Evolutionary conservation across 2,113 vertebrate species (phyloP).

Genomic region (Dryoscopus gambensis): DNA sequence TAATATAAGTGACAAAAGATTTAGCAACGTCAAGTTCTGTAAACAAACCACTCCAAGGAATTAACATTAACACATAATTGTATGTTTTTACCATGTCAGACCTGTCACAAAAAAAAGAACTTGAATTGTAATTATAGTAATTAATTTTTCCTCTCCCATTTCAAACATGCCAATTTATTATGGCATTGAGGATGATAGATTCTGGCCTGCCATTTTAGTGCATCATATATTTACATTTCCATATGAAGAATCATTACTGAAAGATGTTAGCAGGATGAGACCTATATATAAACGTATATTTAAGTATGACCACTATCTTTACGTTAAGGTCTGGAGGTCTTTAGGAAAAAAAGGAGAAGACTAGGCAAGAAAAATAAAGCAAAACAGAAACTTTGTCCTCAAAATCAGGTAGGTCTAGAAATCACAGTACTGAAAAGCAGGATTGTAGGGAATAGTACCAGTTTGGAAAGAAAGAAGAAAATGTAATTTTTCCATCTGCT

Average conservation of each 20-base stretch:
- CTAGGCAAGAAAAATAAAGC: neutral
- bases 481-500: neutral
- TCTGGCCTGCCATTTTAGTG: constrained; percentile 10
- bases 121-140: constrained; percentile 39
- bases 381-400: neutral
- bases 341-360: neutral
- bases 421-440: neutral
- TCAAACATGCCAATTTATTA: constrained; percentile 37
- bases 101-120: constrained; percentile 27
- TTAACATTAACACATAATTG: constrained; percentile 54
- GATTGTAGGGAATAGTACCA: neutral
- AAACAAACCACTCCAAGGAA: constrained; percentile 36
- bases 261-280: neutral
- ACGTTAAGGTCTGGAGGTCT: neutral
- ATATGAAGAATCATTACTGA: neutral
- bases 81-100: constrained; percentile 47
- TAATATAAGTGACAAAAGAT: constrained; percentile 25
- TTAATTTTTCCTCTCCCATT: constrained; percentile 42
- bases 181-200: neutral
- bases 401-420: neutral
- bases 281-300: neutral
- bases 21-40: constrained; percentile 1
- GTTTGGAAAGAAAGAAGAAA: neutral
- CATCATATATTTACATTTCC: constrained; percentile 13
- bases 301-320: neutral